Evolutionary conservation across 2,888 invertebrate species (phyloP).

Genomic region (Hirtodrosophila confusa): DNA sequence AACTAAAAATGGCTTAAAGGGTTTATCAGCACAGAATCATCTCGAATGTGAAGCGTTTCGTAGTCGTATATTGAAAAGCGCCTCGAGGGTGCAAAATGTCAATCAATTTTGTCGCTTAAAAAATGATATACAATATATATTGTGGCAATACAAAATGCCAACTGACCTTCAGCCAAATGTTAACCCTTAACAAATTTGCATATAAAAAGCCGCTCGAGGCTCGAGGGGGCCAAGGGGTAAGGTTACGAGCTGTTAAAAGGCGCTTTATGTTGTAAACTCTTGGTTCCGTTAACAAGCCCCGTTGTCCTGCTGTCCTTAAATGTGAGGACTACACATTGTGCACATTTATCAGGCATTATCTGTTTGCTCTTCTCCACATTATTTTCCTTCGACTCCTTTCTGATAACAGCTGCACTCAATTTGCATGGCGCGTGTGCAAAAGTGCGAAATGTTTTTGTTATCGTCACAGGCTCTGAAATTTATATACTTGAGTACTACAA

Average conservation of each 20-base stretch:
- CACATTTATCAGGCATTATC: slow-evolving; percentile 75
- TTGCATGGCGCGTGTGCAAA: slow-evolving; percentile 58
- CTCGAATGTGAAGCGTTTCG: slow-evolving; percentile 30
- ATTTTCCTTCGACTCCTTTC: slow-evolving; percentile 35
- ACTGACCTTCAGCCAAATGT: slow-evolving; percentile 75
- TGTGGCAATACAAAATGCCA: slow-evolving; percentile 63
- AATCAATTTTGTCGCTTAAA: slow-evolving; percentile 75
- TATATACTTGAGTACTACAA: slow-evolving; percentile 51
- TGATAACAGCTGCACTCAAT: slow-evolving; percentile 75
- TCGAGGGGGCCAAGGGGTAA: slow-evolving; percentile 1
- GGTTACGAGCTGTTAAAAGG: slow-evolving; percentile 65
- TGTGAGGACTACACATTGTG: slow-evolving; percentile 52
- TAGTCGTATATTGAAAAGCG: slow-evolving; percentile 61
- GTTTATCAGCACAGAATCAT: slow-evolving; percentile 67
- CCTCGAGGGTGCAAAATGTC: slow-evolving; percentile 74
- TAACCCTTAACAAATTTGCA: slow-evolving; percentile 75
- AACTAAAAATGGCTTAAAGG: slow-evolving; percentile 73
- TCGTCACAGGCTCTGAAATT: slow-evolving; percentile 39
- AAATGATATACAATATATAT: slow-evolving; percentile 69
- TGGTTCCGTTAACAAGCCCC: slow-evolving; percentile 31
- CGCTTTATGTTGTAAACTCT: slow-evolving; percentile 71
- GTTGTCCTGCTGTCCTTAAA: slow-evolving; percentile 15
- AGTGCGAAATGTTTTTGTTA: slow-evolving; percentile 39
- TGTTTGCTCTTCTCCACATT: slow-evolving; percentile 56
- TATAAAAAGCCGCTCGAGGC: slow-evolving; percentile 65